phyloP scores from a whole-genome alignment of 2,797 vertebrate genomes.

The Cottoperca gobio region DNA sequence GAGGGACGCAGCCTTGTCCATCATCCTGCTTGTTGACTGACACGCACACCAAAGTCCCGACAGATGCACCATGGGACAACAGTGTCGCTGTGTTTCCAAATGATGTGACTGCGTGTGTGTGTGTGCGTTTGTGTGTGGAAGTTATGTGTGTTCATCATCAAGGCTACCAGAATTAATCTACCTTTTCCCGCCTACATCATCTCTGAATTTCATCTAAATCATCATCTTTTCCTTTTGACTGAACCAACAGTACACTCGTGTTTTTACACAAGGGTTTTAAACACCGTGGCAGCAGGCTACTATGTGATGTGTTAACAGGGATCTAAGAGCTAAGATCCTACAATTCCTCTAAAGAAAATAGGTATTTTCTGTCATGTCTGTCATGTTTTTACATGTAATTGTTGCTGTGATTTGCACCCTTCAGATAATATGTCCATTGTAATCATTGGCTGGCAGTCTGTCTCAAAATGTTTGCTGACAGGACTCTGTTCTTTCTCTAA shows the following conservation, averaged over 20 bases:
- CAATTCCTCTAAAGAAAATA: constrained; percentile 13
- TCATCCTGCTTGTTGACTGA: constrained; percentile 66
- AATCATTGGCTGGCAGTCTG: constrained; percentile 1
- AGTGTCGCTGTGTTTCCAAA: constrained; percentile 23
- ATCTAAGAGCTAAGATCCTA: not conserved
- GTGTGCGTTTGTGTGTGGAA: constrained; percentile 3
- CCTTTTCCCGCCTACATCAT: constrained; percentile 1
- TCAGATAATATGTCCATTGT: not conserved
- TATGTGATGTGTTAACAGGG: not conserved
- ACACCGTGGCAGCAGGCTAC: not conserved
- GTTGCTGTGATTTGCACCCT: constrained; percentile 9
- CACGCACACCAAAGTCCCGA: constrained; percentile 34
- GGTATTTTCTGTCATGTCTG: constrained; percentile 7
- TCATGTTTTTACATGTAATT: constrained; percentile 16
- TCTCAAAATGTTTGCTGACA: not conserved
- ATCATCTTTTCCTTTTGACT: not conserved
- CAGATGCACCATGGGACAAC: constrained; percentile 52
- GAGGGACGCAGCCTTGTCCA: constrained; percentile 75
- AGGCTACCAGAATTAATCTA: constrained; percentile 1
- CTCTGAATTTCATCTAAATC: constrained; percentile 4
- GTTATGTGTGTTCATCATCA: not conserved
- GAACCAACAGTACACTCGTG: not conserved
- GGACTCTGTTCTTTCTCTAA: constrained; percentile 3
- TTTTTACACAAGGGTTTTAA: not conserved
- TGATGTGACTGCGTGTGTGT: constrained; percentile 23